A percentile compares a stretch with the other conserved stretches of the same genome.
Evolutionary conservation across 2,888 invertebrate species (phyloP).

Genomic region (Lycaena phlaeas): DNA sequence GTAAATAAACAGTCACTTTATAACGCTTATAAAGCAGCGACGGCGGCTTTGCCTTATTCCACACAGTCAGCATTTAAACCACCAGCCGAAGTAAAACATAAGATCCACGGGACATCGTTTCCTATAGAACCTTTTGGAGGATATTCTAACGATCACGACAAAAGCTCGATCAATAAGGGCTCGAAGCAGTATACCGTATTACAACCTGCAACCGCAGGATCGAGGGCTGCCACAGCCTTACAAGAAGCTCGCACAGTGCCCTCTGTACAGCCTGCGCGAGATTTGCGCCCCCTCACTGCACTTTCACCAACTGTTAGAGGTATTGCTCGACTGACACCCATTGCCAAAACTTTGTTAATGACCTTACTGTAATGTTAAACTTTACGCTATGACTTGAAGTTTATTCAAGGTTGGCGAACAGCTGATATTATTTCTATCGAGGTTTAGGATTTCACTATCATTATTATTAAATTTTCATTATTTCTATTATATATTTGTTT

Average conservation of each 20-base stretch:
- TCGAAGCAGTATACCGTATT: slow-evolving; percentile 90
- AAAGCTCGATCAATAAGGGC: slow-evolving; percentile 46
- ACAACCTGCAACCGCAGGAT: slow-evolving; percentile 86
- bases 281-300: slow-evolving; percentile 57
- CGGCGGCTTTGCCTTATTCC: slow-evolving; percentile 77
- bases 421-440: slow-evolving; percentile 12
- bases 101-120: slow-evolving; percentile 45
- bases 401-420: slow-evolving; percentile 44
- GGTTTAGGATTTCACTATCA: neutral
- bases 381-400: slow-evolving; percentile 51
- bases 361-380: slow-evolving; percentile 62
- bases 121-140: slow-evolving; percentile 84
- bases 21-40: slow-evolving; percentile 68
- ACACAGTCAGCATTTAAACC: slow-evolving; percentile 87
- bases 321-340: slow-evolving; percentile 54
- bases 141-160: slow-evolving; percentile 74
- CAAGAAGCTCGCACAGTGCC: slow-evolving; percentile 79
- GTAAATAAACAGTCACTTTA: slow-evolving; percentile 70
- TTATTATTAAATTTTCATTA: neutral
- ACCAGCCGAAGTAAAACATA: slow-evolving; percentile 77
- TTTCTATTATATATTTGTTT: no score
- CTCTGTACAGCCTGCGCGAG: slow-evolving; percentile 64
- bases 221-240: slow-evolving; percentile 85
- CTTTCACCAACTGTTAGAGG: slow-evolving; percentile 88
- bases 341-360: slow-evolving; percentile 62